Base-by-base conservation (phyloP, 2,113 vertebrate species). In the Larimichthys polyactis region DNA sequence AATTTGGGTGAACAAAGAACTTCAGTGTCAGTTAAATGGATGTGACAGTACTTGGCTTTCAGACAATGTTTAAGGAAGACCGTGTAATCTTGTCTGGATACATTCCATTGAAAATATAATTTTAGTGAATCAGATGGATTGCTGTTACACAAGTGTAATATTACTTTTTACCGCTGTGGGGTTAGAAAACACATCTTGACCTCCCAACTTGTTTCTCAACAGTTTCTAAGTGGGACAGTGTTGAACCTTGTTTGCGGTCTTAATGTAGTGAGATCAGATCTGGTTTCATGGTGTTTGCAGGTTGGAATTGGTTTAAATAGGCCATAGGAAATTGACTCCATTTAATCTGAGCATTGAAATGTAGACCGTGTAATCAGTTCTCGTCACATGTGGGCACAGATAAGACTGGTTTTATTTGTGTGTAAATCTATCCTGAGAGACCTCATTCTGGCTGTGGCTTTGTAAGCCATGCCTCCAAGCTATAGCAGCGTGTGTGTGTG, bases 401-500 rank as follows among this genome's bases (percentile, higher is more conserved):
- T 92, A 92, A 93, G 92, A 84, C 82, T 77, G 79, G 75, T 92
- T 94, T 91, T 92, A 92, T 91, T 93, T 94, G 89, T 92, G 90
- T 92, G 91, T 90, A 92, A 93, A 94, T 93, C 83, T 91, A 93
- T 92, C 89, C 85, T 75, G 86, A 91, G 91, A 93, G 91, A 84
- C 91, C 90, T 92, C 86, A 90, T 89, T 92, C 89, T 86, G 87
- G 89, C 82, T 84, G 85, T 84, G 91, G 87, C 86, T 68, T 71
- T 82, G 78, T 90, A 83, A 92, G 94, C 85, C 82, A 71, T 91
- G 93, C 92, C 92, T 91, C 78, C 68, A 0, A 92, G 92, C 92
- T 83, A 88, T 63, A 71, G 79, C 83, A 69, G 71, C 2, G 75
- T 57, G 67, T 57, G 66, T 64, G 78, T 32, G 71, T 60, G 71